A percentile compares a stretch with the other conserved stretches of the same genome.
These are phyloP conservation scores for Sceliomorpha sp. DNA, from an alignment of 2,888 invertebrate genomes.

Conservation along the genomic window DNA sequence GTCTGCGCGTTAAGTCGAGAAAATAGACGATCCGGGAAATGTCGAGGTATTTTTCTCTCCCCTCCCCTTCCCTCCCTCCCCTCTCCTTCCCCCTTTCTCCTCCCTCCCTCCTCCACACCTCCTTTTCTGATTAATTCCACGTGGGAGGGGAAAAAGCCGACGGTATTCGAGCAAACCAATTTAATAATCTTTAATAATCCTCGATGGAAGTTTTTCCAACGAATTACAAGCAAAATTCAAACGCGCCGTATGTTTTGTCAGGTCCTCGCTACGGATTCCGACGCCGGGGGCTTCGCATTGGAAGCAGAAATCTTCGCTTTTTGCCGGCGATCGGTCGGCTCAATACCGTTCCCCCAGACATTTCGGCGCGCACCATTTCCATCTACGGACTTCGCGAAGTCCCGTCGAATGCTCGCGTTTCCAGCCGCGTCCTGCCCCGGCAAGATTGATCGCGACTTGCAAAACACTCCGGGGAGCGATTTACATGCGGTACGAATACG, in stretches of 20 bases:
- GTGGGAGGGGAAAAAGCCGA: too few relatives aligned
- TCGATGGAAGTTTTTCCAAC: too few relatives aligned
- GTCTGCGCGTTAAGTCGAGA: too few relatives aligned
- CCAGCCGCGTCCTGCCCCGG: background rate
- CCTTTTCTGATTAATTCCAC: too few relatives aligned
- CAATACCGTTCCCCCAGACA: constrained; percentile 39
- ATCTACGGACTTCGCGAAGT: constrained; percentile 34
- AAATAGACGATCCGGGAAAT: too few relatives aligned
- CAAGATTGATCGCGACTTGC: constrained; percentile 33
- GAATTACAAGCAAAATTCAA: too few relatives aligned
- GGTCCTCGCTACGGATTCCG: constrained; percentile 31
- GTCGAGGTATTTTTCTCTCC: too few relatives aligned
- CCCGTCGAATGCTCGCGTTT: constrained; percentile 19
- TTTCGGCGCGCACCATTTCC: constrained; percentile 38
- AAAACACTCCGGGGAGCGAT: constrained; percentile 27
- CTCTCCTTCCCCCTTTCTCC: too few relatives aligned
- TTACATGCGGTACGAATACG: constrained; percentile 11
- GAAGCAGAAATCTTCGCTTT: constrained; percentile 24
- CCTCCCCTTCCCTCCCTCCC: too few relatives aligned
- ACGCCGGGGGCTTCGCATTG: constrained; percentile 32
- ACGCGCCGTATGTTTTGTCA: constrained; percentile 22
- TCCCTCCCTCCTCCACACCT: too few relatives aligned
- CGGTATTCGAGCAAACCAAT: too few relatives aligned
- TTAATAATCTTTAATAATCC: too few relatives aligned
- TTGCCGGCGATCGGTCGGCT: constrained; percentile 21